Conservation (phyloP, 2,888 invertebrate genomes). For the Pristionchus exspectatus region DNA sequence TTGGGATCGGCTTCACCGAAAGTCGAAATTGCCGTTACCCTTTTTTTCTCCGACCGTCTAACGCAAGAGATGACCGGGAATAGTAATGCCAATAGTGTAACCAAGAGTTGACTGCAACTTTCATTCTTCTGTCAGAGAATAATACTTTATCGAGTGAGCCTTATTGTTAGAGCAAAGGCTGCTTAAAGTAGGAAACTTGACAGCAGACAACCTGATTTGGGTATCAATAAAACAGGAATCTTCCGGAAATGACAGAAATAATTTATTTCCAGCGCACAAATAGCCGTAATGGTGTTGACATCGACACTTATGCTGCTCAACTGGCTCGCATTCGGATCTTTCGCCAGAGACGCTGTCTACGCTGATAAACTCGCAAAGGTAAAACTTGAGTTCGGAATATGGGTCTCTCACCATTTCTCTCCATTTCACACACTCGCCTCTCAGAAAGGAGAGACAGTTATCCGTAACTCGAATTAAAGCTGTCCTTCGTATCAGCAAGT, state of each 20-base stretch:
- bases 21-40: not conserved
- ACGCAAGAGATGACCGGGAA: not conserved
- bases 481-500: no score
- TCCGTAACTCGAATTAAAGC: no score
- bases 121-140: not conserved
- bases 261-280: not conserved
- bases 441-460: no score
- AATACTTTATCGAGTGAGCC: not conserved
- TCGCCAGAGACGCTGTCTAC: not conserved
- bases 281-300: not conserved
- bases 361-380: not conserved
- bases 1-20: not conserved
- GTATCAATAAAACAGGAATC: not conserved
- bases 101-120: not conserved
- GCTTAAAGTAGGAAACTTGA: not conserved
- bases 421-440: not conserved
- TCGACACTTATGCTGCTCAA: not conserved
- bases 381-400: no score
- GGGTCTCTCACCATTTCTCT: not conserved
- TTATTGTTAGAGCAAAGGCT: not conserved
- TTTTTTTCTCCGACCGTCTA: not conserved
- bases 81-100: not conserved
- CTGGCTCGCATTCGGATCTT: not conserved
- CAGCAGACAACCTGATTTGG: not conserved
- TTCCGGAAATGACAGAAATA: not conserved